Evolutionary conservation across 2,113 vertebrate genomes (phyloP), one percentile per base, ranked within the genome.

Genomic region (Baryphthengus martii): DNA sequence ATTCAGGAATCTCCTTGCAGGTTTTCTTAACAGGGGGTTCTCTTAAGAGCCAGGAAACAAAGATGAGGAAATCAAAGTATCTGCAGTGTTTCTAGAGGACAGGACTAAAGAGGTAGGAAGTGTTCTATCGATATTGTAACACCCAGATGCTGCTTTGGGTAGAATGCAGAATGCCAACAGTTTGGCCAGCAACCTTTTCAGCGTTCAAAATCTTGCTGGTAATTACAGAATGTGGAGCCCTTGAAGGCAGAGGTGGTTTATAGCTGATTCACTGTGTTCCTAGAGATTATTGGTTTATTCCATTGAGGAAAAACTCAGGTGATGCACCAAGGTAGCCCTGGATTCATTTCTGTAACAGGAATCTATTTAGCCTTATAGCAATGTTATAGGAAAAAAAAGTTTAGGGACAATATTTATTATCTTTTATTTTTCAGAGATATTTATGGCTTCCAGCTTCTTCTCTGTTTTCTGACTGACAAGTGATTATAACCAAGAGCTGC

Each of bases 1-100:
- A 45, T 3, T 39, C 0, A 3, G 25, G n/a, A 87, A 70, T 9
- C 3, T 17, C n/a, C 42, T 45, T 5, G 5, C 0, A 13, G 8
- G 6, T 55, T 40, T 62, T 33, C 29, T 19, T 67, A 28, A 65
- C 19, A 2, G 10, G 6, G 7, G 26, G 35, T 5, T 20, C 5
- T 20, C 66, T 50, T 44, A 33, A 31, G 10, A 68, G 7, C 40
- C 33, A 50, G 9, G 31, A 86, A 68, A 71, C 13, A 49, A 66
- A n/a, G 18, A 56, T 39, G 33, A 73, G 33, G 17, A 76, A 87
- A 80, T 23, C 63, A 80, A 76, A 52, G 9, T 44, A 33, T 52
- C 16, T 20, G 5, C 44, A 73, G 33, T 29, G 31, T 59, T 90
- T 88, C 44, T 29, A 56, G 35, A 3, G 10, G 14, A 67, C 11